Base-by-base conservation (phyloP, 2,113 vertebrate genomes). In the Bubo bubo region DNA sequence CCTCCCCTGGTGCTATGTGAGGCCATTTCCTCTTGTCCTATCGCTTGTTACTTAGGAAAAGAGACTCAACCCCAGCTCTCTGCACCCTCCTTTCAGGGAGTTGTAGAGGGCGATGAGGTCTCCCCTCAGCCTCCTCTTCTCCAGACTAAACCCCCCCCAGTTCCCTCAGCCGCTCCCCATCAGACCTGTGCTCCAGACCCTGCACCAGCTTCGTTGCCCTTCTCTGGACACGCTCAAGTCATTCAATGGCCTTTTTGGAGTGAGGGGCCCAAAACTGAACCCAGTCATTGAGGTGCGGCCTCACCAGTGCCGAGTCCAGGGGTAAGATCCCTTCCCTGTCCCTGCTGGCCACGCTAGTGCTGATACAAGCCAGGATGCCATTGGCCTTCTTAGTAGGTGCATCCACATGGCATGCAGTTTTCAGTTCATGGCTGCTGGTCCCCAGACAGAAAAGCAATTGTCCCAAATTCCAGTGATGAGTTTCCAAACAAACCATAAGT, bases 51-150 rank as follows among this genome's bases (percentile, higher is more conserved):
- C 32, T 16, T 34, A 14, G 22, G 12, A 75, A 30, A 55, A 49
- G 7, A 56, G 21, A 76, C 15, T 1, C 0, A 56, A 13, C 10
- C 41, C 22, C 28, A n/a, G 22, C 49, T 58, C 1, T 0, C 41
- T 28, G 18, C 50, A 71, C 2, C 10, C 28, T 45, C 56, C 56
- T 39, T 58, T 45, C 16, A 47, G 26, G 35, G 0, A 34, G 27
- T 2, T 82, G 67, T 43, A 52, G 35, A 56, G 17, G 50, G 12
- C 0, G 0, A 19, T 6, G 22, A 45, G 30, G 39, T 70, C 18
- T 68, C 30, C 10, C 39, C 17, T 55, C 3, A 81, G 18, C 12
- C 18, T 63, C n/a, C 14, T 70, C 2, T 62, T 56, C 47, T 70
- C 49, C 63, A 75, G 9, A 1, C 30, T 43, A 3, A 56, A 43